Evolutionary conservation across 2,797 vertebrate species (phyloP).

Genomic region (Nyctalus aviator): DNA sequence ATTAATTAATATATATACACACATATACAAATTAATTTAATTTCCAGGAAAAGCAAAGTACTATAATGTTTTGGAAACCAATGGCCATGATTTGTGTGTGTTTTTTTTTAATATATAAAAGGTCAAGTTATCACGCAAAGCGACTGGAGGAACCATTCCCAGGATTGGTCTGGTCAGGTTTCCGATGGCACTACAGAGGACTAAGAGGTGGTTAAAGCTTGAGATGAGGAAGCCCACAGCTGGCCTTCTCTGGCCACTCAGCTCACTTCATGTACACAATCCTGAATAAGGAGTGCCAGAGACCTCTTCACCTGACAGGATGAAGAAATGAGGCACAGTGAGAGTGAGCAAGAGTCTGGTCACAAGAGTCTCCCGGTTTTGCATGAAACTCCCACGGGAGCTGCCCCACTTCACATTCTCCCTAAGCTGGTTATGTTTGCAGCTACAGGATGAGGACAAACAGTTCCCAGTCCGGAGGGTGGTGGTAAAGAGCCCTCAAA

Average conservation of each 20-base stretch:
- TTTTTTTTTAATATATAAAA: neutral
- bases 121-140: neutral
- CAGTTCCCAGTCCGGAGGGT: neutral
- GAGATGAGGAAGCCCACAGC: neutral
- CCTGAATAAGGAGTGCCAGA: neutral
- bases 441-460: neutral
- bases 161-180: neutral
- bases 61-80: neutral
- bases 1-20: neutral
- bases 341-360: neutral
- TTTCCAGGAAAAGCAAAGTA: slow-evolving; percentile 20
- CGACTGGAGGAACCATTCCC: neutral
- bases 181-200: neutral
- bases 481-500: neutral
- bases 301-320: neutral
- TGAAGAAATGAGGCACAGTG: neutral
- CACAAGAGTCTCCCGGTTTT: neutral
- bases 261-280: neutral
- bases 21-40: neutral
- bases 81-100: neutral
- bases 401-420: neutral
- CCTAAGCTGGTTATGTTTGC: neutral
- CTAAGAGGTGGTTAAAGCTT: neutral
- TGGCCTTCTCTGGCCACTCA: neutral
- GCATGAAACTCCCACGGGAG: neutral